Conservation (phyloP, 2,113 vertebrate genomes). For the Paratilapia polleni region DNA sequence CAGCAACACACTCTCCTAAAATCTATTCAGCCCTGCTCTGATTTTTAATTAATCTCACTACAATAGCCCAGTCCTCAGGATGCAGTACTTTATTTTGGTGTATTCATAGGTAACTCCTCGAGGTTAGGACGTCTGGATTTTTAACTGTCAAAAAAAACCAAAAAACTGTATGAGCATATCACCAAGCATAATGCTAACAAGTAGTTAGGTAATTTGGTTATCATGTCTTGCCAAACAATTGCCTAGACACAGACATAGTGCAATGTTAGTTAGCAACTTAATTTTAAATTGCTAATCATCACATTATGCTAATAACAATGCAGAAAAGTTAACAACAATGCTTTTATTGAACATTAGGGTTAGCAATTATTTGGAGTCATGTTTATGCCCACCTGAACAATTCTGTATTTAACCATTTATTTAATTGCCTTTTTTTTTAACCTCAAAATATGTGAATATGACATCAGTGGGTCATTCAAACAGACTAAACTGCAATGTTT, state of each 20-base stretch:
- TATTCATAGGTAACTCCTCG: neutral
- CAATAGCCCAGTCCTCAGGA: neutral
- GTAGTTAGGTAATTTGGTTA: too few relatives aligned
- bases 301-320: too few relatives aligned
- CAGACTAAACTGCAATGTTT: neutral
- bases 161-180: neutral
- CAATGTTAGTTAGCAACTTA: too few relatives aligned
- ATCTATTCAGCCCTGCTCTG: neutral
- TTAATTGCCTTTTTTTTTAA: too few relatives aligned
- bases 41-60: conserved; percentile 1
- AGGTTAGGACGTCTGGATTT: neutral
- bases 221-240: too few relatives aligned
- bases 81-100: neutral
- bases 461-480: neutral
- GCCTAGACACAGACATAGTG: too few relatives aligned
- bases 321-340: too few relatives aligned
- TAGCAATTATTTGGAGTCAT: neutral
- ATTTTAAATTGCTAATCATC: too few relatives aligned
- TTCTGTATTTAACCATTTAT: neutral
- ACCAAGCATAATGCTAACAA: neutral
- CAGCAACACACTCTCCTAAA: conserved; percentile 7
- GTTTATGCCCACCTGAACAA: neutral
- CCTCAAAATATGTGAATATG: too few relatives aligned
- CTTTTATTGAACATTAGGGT: too few relatives aligned
- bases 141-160: neutral